phyloP scores from a whole-genome alignment of 2,888 invertebrate species.

The Stenchaetothrips biformis region DNA sequence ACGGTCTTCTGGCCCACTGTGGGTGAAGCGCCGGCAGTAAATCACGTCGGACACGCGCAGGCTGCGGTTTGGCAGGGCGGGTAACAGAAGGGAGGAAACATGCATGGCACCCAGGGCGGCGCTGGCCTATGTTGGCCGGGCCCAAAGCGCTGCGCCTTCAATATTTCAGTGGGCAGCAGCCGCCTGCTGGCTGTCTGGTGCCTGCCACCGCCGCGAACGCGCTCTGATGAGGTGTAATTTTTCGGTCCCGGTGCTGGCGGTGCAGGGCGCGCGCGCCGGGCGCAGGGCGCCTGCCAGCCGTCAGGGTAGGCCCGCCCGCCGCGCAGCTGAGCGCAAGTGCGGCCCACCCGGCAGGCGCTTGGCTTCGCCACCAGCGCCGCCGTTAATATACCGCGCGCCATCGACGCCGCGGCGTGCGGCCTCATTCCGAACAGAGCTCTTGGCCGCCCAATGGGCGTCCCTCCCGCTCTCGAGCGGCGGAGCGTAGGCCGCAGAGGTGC shows the following conservation, averaged over 20 bases:
- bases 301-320: not conserved
- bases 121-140: not conserved
- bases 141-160: not conserved
- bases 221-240: no score
- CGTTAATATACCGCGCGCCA: no score
- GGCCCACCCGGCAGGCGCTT: not conserved
- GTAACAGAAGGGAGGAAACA: not conserved
- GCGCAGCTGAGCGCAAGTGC: not conserved
- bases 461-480: no score
- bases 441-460: not conserved
- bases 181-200: not conserved
- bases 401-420: not conserved
- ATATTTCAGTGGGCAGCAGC: not conserved
- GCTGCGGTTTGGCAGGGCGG: not conserved
- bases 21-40: not conserved
- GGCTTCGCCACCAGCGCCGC: not conserved
- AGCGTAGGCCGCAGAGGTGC: no score
- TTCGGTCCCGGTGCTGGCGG: not conserved
- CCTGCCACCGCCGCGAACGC: not conserved
- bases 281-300: not conserved
- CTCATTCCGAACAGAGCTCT: not conserved
- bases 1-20: no score
- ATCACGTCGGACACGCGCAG: not conserved
- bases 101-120: not conserved
- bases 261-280: not conserved